Conservation (phyloP, 2,888 invertebrate genomes). For the Busseola fusca region DNA sequence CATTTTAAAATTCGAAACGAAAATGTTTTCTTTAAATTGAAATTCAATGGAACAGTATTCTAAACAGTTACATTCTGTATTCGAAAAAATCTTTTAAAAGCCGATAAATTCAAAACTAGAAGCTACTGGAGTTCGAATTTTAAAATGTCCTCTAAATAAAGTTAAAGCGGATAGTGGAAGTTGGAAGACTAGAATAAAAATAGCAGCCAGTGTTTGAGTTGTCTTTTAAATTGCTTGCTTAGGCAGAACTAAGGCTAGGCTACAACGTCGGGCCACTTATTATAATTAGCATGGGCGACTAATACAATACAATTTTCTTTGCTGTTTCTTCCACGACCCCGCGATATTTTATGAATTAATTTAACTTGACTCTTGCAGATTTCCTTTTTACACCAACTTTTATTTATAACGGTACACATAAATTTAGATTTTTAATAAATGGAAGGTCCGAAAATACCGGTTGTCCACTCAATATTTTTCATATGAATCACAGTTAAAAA, state of each 20-base stretch:
- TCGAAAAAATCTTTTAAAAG: slow-evolving; percentile 33
- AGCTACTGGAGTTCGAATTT: slow-evolving; percentile 46
- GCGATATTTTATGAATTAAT: slow-evolving; percentile 29
- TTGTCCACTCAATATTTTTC: slow-evolving; percentile 58
- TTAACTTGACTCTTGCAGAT: slow-evolving; percentile 7
- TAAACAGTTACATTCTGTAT: slow-evolving; percentile 19
- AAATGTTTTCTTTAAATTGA: slow-evolving; percentile 14
- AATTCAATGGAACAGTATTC: slow-evolving; percentile 21
- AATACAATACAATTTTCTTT: slow-evolving; percentile 48
- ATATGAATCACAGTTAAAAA: slow-evolving; percentile 72
- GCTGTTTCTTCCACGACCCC: slow-evolving; percentile 31
- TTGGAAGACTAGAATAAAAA: slow-evolving; percentile 54
- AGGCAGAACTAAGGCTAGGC: slow-evolving; percentile 46
- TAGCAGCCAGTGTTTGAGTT: slow-evolving; percentile 56
- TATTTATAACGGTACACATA: slow-evolving; percentile 26
- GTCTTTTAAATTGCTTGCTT: slow-evolving; percentile 58
- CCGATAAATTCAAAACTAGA: slow-evolving; percentile 42
- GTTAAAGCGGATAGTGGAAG: slow-evolving; percentile 49
- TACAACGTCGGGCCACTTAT: slow-evolving; percentile 49
- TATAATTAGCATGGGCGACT: slow-evolving; percentile 47
- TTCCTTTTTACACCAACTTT: slow-evolving; percentile 2
- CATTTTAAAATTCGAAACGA: slow-evolving; percentile 23
- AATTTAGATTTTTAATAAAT: slow-evolving; percentile 31
- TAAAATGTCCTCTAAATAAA: slow-evolving; percentile 54
- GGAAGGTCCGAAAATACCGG: slow-evolving; percentile 24